These are phyloP conservation scores for Elaeidobius kamerunicus DNA, from an alignment of 2,888 invertebrate genomes.

Conservation along the genomic window DNA sequence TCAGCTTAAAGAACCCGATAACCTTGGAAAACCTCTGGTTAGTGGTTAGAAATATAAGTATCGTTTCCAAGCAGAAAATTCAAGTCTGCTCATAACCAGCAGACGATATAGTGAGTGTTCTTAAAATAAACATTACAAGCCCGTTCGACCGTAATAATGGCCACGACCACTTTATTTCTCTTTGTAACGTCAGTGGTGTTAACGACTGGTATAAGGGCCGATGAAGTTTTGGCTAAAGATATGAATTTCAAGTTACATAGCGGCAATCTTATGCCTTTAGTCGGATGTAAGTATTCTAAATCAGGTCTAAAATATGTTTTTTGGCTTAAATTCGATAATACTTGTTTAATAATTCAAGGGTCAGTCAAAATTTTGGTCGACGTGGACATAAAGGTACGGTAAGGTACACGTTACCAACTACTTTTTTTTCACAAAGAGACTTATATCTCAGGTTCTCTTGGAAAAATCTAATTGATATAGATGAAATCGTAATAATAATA, in stretches of 20 bases:
- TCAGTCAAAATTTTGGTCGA: too few relatives aligned
- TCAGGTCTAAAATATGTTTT: conserved; percentile 19
- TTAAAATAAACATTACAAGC: background rate
- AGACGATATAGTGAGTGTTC: background rate
- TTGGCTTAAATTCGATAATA: too few relatives aligned
- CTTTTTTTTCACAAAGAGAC: too few relatives aligned
- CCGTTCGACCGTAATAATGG: background rate
- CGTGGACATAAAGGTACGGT: too few relatives aligned
- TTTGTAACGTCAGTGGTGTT: background rate
- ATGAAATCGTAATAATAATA: too few relatives aligned
- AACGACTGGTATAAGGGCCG: background rate
- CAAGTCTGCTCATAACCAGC: background rate
- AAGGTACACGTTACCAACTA: too few relatives aligned
- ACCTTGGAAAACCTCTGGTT: background rate
- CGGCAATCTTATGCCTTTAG: conserved; percentile 55
- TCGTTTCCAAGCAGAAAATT: background rate
- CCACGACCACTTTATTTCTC: background rate
- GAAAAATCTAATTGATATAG: too few relatives aligned
- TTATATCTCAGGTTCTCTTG: too few relatives aligned
- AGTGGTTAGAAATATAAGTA: background rate
- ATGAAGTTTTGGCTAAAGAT: conserved; percentile 32
- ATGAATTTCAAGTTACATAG: conserved; percentile 46
- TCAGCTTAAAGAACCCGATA: background rate
- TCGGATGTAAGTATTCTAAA: conserved; percentile 53
- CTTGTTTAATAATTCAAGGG: too few relatives aligned